Base-by-base conservation (phyloP, 2,113 vertebrate genomes). In the Malaclemys terrapin region DNA sequence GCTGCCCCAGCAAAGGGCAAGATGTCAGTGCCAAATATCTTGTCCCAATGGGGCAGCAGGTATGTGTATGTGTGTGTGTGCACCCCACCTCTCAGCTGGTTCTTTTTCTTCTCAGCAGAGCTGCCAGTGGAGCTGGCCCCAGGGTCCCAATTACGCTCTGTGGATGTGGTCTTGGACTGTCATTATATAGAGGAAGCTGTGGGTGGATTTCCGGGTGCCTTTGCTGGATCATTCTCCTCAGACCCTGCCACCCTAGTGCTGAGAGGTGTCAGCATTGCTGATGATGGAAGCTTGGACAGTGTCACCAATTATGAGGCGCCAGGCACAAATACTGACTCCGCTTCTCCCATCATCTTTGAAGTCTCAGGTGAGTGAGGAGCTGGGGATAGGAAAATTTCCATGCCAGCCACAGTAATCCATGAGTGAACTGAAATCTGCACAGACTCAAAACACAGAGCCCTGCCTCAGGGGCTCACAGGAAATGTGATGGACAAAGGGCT, bases 101-200 rank as follows among this genome's bases (percentile, higher is more conserved):
- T 80, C 22, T 62, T 86, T 83, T 85, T 79, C 13, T 9, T 87
- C 89, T 53, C 85, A 22, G 6, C 80, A 97, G 97, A 69, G 8
- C n/a, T 25, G 12, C 8, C 0, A 1, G 3, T 53, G 80, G 76
- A 19, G 38, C 65, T 56, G 16, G 13, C 75, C 1, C 8, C 86
- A 5, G 84, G 35, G 1, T 35, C 53, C 5, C 81, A 3, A 1
- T 87, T 75, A 45, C 85, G 52, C 4, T 81, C 95, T 13, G 98
- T 98, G 75, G 99, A 99, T 19, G 94, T 99, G 4, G 93, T 98
- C 31, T 93, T 99, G 49, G 97, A 97, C 87, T 99, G 99, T 89
- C 82, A 95, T 89, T 96, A 98, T 72, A 90, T 98, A 82, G 98
- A 96, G 20, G 98, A 98, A 31, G 92, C 24, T 1, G 95, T 0